Evolutionary conservation across 30 jellyfish, hydroid and myxozoan species (phyloP), one percentile per base, ranked within the genome.

Genomic region (Pseudorhiza aurosa): DNA sequence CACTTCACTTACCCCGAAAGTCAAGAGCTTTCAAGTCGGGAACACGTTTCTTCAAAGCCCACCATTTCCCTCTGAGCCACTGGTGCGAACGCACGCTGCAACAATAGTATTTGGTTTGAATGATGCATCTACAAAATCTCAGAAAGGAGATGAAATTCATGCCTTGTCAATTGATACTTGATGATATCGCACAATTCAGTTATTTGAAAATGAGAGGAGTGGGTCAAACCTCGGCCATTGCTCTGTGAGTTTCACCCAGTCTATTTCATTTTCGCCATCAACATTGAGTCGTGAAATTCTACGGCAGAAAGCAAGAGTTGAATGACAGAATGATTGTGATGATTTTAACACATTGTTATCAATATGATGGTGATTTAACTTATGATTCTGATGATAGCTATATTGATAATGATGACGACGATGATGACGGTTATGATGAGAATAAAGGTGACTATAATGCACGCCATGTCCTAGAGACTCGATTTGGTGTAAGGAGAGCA

Each of bases 21-120:
- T 42, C 60, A 18, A 65, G 51, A 30, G 50, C 51, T 60, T 84
- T 70, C 49, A 46, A 75, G 53, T 85, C 90, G 4, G 96, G 96
- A 18, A 85, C 95, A 11, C 85, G 71, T 56, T 77, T 92, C 72
- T 92, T 92, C 29, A 92, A 67, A 2, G 90, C 84, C 96, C 96
- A 87, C 98, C 98, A 92, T 85, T 87, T 92, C n/a, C 91, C 83
- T 42, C 96, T 77, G 22, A 92, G 72, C 98, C 98, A 92, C 75
- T 92, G 98, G 1, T 96, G 98, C 15, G 98, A 92, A 46, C 98
- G 96, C 32, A 87, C 98, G 59, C 98, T 92, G 44, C 26, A 51
- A 58, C n/a, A n/a, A n/a, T n/a, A n/a, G n/a, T n/a, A n/a, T n/a
- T n/a, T n/a, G n/a, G n/a, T n/a, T n/a, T n/a, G n/a, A n/a, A n/a